Evolutionary conservation across 2,888 invertebrate genomes (phyloP), one percentile per base, ranked within the genome.

Genomic region (Horisme vitalbata): DNA sequence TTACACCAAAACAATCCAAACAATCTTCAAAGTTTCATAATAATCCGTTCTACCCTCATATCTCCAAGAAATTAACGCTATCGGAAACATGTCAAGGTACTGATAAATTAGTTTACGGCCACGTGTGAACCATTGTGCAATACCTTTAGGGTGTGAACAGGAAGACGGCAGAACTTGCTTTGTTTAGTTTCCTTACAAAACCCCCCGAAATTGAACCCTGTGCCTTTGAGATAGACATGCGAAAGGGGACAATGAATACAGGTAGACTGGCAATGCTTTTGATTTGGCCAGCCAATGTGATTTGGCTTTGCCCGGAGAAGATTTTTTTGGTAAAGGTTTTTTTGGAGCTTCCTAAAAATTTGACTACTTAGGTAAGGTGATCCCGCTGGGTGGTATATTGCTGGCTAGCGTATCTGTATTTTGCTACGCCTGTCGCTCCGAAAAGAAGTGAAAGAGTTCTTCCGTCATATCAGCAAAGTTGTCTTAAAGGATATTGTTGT

Each of bases 251-350:
- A 45, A 51, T 49, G 38, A 27, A 34, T 45, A 45, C 62, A 63
- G 63, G 63, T 63, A 65, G 55, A 57, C n/a, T n/a, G n/a, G 41
- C 36, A 48, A 39, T 24, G 37, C 57, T 48, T 57, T 60, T 53
- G 57, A 60, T 61, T 59, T 50, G n/a, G 57, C 21, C 48, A 38
- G 55, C 45, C 55, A 55, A 55, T 50, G 56, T 39, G 49, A 50
- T 61, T 56, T 37, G 52, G 52, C 52, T 45, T 56, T 46, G 46
- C 41, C 48, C 35, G 33, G 41, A 47, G 33, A 38, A 41, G 28
- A 9, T n/a, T 31, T 44, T 34, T 26, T 13, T 11, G 18, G 28
- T 11, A 5, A 14, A 30, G 14, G 7, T 11, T 46, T 20, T 30
- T 18, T 28, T 11, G 15, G 13, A 13, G 4, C 23, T 18, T 6